Percentiles rank a stretch among this genome's conserved stretches.
Evolutionary conservation across 1,140 invertebrate species (phyloP).

Genomic region (Bacillus rossius): DNA sequence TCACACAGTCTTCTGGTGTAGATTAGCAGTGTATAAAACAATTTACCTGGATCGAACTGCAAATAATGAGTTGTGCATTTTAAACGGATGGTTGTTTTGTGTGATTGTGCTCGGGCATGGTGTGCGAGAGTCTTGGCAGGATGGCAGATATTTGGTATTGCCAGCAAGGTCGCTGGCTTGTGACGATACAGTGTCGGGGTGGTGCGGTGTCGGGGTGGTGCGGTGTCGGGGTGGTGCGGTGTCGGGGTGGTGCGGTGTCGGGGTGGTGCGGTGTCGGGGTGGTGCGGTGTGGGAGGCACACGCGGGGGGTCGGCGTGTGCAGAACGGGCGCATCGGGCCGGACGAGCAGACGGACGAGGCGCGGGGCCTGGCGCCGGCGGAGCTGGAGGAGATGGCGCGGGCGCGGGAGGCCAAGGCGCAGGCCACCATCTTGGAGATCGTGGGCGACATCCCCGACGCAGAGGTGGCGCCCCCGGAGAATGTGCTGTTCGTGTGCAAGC

Average conservation of each 20-base stretch:
- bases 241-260: neutral
- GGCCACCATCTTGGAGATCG: slow-evolving; percentile 97
- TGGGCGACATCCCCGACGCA: slow-evolving; percentile 95
- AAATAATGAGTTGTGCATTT: no score
- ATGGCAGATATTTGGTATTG: neutral
- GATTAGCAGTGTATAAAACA: no score
- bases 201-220: neutral
- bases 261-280: neutral
- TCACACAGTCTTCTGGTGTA: no score
- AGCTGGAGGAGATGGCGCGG: slow-evolving; percentile 84
- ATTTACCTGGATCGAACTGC: no score
- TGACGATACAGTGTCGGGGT: neutral
- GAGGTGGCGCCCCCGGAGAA: slow-evolving; percentile 98
- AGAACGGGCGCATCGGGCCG: slow-evolving; percentile 85
- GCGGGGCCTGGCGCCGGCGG: slow-evolving; percentile 71
- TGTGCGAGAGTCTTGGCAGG: no score
- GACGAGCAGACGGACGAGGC: slow-evolving; percentile 95
- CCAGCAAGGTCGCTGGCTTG: neutral
- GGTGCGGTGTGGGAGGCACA: slow-evolving; percentile 4
- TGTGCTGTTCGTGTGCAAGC: slow-evolving; percentile 98
- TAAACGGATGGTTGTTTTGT: no score
- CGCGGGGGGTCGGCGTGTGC: slow-evolving; percentile 31
- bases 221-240: neutral
- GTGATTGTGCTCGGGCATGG: no score
- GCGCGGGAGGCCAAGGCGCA: slow-evolving; percentile 92